Conservation (phyloP, 2,888 invertebrate species). For the Eupithecia abbreviata region DNA sequence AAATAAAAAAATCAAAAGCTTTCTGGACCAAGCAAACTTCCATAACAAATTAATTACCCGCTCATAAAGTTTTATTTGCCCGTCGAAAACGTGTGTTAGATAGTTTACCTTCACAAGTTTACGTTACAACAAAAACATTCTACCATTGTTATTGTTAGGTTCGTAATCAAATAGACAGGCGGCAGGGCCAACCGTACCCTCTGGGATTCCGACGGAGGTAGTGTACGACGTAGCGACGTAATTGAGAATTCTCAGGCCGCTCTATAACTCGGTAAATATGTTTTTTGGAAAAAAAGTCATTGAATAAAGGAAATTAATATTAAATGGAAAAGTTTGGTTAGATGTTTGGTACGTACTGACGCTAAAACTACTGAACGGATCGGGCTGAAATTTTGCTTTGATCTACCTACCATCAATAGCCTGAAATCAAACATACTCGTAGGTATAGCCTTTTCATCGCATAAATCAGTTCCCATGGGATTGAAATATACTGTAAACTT, state of each 20-base stretch:
- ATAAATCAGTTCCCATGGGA: not conserved
- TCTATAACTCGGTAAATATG: not conserved
- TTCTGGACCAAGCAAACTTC: not conserved
- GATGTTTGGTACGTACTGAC: not conserved
- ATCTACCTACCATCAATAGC: not conserved
- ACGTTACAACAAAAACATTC: not conserved
- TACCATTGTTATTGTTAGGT: not conserved
- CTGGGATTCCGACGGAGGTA: not conserved
- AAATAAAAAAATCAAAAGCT: not conserved
- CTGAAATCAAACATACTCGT: not conserved
- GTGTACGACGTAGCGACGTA: not conserved
- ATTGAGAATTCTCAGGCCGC: slow-evolving; percentile 7
- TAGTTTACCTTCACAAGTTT: not conserved
- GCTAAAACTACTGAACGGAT: not conserved
- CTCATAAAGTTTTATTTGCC: not conserved
- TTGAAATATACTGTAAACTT: not conserved
- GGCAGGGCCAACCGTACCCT: slow-evolving; percentile 1
- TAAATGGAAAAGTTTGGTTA: not conserved
- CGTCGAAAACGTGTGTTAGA: slow-evolving; percentile 3
- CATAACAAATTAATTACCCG: not conserved
- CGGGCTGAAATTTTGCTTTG: not conserved
- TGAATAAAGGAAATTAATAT: not conserved
- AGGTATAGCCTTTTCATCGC: no score
- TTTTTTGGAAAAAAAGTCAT: not conserved
- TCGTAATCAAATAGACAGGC: slow-evolving; percentile 5